Evolutionary conservation across 1,140 invertebrate genomes (phyloP).

Genomic region (Tribolium castaneum): DNA sequence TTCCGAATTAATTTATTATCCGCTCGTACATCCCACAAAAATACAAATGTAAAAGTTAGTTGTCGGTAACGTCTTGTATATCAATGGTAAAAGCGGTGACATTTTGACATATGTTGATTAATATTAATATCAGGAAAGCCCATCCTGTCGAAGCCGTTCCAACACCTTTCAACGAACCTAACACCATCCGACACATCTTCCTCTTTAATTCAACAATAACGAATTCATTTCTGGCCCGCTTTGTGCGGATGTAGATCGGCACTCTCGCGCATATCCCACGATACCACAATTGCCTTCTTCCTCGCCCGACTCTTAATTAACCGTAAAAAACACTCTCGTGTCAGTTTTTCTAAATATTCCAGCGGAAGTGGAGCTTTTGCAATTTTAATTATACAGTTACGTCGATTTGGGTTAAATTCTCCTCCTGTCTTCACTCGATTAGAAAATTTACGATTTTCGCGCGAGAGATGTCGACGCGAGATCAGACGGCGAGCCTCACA

Average conservation of each 20-base stretch:
- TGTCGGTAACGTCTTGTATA: constrained; percentile 42
- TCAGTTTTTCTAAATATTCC: constrained; percentile 35
- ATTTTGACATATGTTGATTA: constrained; percentile 42
- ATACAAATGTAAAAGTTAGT: constrained; percentile 37
- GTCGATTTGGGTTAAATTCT: constrained; percentile 35
- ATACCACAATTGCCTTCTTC: constrained; percentile 46
- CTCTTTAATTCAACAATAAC: not conserved
- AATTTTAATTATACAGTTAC: constrained; percentile 46
- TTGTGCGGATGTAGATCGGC: constrained; percentile 1
- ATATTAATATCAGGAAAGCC: constrained; percentile 39
- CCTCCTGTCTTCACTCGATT: not conserved
- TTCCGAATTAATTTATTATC: constrained; percentile 35
- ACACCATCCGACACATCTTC: not conserved
- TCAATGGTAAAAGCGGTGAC: constrained; percentile 40
- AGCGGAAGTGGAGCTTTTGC: constrained; percentile 42
- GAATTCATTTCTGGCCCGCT: constrained; percentile 17
- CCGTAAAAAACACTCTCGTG: constrained; percentile 41
- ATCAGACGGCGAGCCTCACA: constrained; percentile 6
- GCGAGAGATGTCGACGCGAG: not conserved
- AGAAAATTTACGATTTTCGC: not conserved
- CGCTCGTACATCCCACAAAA: constrained; percentile 12
- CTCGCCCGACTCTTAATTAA: constrained; percentile 44
- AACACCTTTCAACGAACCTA: constrained; percentile 36
- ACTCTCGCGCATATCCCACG: constrained; percentile 39
- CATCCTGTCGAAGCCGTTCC: constrained; percentile 34